Percentiles rank a stretch among this genome's conserved stretches.
Evolutionary conservation across 2,888 invertebrate species (phyloP).

Genomic region (Rotaria macrura): DNA sequence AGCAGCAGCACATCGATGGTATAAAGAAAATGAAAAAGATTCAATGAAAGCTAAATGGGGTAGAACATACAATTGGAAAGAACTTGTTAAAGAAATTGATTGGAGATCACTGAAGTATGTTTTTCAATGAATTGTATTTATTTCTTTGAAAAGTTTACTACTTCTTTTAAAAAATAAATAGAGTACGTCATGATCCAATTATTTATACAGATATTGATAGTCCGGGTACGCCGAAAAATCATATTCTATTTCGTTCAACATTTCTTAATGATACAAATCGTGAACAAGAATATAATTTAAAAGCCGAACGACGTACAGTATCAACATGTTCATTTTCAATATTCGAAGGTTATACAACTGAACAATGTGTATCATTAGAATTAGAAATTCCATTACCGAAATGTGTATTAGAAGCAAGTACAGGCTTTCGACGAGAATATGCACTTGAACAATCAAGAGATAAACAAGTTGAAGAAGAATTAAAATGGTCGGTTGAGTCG

Average conservation of each 20-base stretch:
- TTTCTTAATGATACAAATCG: conserved; percentile 31
- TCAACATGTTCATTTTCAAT: conserved; percentile 31
- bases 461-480: conserved; percentile 31
- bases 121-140: not conserved
- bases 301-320: conserved; percentile 29
- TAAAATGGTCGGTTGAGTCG: conserved; percentile 32
- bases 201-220: conserved; percentile 15
- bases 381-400: conserved; percentile 29
- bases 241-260: conserved; percentile 31
- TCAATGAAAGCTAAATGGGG: conserved; percentile 23
- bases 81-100: conserved; percentile 27
- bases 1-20: conserved; percentile 23
- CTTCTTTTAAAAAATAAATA: not conserved
- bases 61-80: conserved; percentile 27
- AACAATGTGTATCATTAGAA: conserved; percentile 17
- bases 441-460: conserved; percentile 21
- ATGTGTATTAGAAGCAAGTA: conserved; percentile 25
- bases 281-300: conserved; percentile 30
- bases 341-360: conserved; percentile 27
- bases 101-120: conserved; percentile 29
- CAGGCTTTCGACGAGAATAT: conserved; percentile 33
- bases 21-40: conserved; percentile 32
- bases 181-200: conserved; percentile 24
- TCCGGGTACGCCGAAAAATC: conserved; percentile 24
- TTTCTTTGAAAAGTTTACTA: not conserved